phyloP scores from a whole-genome alignment of 1,140 invertebrate genomes.

The Solenopsis fugax region DNA sequence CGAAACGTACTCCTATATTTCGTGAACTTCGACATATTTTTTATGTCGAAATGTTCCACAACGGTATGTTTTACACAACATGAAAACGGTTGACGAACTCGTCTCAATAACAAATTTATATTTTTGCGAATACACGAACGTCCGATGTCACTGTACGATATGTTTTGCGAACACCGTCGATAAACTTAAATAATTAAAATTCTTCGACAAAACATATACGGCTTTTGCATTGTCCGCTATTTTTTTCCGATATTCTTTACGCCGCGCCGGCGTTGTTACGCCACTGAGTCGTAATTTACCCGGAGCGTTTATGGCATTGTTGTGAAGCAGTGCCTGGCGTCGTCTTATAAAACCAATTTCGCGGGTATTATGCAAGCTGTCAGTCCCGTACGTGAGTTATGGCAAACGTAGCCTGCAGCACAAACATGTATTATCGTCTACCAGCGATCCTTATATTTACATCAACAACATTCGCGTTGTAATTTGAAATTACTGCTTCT shows the following conservation, averaged over 20 bases:
- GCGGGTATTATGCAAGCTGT: slow-evolving; percentile 86
- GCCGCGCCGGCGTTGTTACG: slow-evolving; percentile 74
- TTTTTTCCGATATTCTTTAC: slow-evolving; percentile 57
- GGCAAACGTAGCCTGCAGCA: slow-evolving; percentile 81
- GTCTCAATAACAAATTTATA: slow-evolving; percentile 14
- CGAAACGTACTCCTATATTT: slow-evolving; percentile 49
- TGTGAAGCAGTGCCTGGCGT: slow-evolving; percentile 83
- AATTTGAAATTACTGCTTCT: slow-evolving; percentile 75
- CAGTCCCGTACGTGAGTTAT: slow-evolving; percentile 85
- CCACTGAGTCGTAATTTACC: slow-evolving; percentile 84
- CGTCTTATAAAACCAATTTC: slow-evolving; percentile 86
- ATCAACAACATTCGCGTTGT: slow-evolving; percentile 73
- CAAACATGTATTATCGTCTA: slow-evolving; percentile 80
- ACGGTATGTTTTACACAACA: slow-evolving; percentile 13
- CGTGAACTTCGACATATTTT: slow-evolving; percentile 52
- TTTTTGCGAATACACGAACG: slow-evolving; percentile 18
- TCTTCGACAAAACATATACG: neutral
- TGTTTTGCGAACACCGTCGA: neutral
- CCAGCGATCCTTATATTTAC: slow-evolving; percentile 73
- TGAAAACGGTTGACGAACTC: slow-evolving; percentile 38
- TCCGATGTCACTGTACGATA: neutral
- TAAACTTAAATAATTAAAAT: slow-evolving; percentile 15
- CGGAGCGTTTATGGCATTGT: slow-evolving; percentile 85
- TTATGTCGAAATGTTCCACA: slow-evolving; percentile 30
- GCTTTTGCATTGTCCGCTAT: neutral